Conservation (phyloP, 2,797 vertebrate species). For the Eidolon dupreanum region DNA sequence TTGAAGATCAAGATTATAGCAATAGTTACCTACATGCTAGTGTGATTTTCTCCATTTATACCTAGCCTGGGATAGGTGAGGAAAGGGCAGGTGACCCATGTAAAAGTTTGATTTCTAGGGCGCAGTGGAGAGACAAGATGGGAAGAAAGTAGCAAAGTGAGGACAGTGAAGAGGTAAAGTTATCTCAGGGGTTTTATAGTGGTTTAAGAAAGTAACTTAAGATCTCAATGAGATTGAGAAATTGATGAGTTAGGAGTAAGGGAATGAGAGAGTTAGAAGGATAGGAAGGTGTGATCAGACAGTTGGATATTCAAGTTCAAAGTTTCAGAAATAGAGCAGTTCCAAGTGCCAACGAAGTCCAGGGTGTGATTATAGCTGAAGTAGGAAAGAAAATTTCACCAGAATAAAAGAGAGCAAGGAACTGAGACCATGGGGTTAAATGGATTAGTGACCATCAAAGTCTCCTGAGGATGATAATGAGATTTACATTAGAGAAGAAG, state of each 20-base stretch:
- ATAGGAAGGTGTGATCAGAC: not conserved
- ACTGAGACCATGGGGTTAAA: not conserved
- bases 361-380: not conserved
- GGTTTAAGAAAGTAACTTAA: not conserved
- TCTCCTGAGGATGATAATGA: not conserved
- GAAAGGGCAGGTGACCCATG: not conserved
- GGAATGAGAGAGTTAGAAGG: not conserved
- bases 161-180: not conserved
- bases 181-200: not conserved
- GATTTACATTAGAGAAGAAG: not conserved
- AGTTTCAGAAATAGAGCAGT: not conserved
- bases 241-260: not conserved
- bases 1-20: not conserved
- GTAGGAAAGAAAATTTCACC: not conserved
- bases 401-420: not conserved
- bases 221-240: not conserved
- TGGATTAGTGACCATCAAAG: not conserved
- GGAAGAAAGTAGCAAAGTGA: not conserved
- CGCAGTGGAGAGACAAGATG: not conserved
- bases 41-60: not conserved
- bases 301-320: not conserved
- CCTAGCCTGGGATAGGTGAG: not conserved
- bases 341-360: not conserved
- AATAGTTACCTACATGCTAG: not conserved
- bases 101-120: not conserved